These are phyloP conservation scores for Cochlearius cochlearius DNA, from an alignment of 2,113 vertebrate genomes.

Conservation along the genomic window DNA sequence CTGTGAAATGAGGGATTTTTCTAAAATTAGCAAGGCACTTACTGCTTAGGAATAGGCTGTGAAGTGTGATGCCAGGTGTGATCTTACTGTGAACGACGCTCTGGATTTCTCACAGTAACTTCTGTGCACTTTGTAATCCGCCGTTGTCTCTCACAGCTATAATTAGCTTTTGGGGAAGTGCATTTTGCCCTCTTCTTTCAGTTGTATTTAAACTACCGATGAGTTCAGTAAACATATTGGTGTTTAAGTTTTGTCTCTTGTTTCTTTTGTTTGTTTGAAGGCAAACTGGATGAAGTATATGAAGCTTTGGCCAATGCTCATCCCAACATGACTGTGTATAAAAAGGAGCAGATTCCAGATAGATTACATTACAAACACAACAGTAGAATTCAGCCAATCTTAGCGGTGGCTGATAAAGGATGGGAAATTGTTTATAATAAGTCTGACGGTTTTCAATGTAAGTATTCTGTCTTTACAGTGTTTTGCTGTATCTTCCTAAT, in stretches of 20 bases:
- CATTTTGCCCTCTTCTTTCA: not conserved
- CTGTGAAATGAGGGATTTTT: not conserved
- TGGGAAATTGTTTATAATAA: slow-evolving; percentile 86
- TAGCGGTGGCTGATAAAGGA: slow-evolving; percentile 85
- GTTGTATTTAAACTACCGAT: not conserved
- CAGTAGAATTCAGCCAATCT: slow-evolving; percentile 84
- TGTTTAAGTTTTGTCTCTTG: not conserved
- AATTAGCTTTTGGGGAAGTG: not conserved
- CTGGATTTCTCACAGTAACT: not conserved
- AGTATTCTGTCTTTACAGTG: slow-evolving; percentile 51
- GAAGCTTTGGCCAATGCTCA: slow-evolving; percentile 77
- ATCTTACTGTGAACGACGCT: not conserved
- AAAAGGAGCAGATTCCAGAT: slow-evolving; percentile 83
- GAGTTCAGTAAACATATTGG: not conserved
- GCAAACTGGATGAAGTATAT: slow-evolving; percentile 85
- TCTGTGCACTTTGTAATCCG: fast-evolving
- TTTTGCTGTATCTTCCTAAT: not conserved
- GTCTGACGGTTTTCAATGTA: slow-evolving; percentile 77
- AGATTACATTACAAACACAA: slow-evolving; percentile 85
- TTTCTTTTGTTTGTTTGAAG: slow-evolving; percentile 65
- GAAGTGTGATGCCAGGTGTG: not conserved
- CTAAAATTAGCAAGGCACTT: not conserved
- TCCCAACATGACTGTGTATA: slow-evolving; percentile 87
- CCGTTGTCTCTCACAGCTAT: not conserved
- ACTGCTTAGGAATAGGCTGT: not conserved